A percentile compares a stretch with the other conserved stretches of the same genome.
phyloP scores from a whole-genome alignment of 2,888 invertebrate species.

The Acanthosoma haemorrhoidale region DNA sequence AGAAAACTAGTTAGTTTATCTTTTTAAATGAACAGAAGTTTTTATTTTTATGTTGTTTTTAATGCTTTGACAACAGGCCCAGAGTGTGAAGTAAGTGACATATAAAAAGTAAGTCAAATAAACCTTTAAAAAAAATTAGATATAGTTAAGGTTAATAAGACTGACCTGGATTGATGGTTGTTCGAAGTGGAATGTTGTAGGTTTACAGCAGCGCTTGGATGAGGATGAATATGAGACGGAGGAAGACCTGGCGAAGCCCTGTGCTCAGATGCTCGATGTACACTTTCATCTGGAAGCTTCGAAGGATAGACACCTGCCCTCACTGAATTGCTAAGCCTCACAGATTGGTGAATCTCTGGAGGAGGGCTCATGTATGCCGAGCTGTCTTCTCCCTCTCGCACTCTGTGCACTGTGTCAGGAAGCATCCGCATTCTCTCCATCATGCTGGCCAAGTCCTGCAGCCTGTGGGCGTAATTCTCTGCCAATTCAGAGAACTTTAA shows the following conservation, averaged over 20 bases:
- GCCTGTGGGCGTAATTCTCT: constrained; percentile 9
- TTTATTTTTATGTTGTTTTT: too few relatives aligned
- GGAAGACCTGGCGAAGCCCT: not conserved
- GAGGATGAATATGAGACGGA: constrained; percentile 16
- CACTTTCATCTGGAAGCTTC: not conserved
- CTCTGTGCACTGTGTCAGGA: not conserved
- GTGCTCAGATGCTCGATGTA: not conserved
- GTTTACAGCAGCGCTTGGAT: not conserved
- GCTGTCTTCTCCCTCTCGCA: not conserved
- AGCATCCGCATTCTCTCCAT: constrained; percentile 13
- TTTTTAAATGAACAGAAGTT: too few relatives aligned
- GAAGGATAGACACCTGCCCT: not conserved
- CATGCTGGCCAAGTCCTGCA: constrained; percentile 25
- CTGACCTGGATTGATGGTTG: not conserved
- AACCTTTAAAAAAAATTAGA: too few relatives aligned
- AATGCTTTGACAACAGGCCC: too few relatives aligned
- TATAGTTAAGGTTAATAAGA: not conserved
- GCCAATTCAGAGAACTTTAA: constrained; percentile 37
- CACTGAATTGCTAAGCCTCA: constrained; percentile 3
- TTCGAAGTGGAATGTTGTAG: not conserved
- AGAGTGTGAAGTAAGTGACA: too few relatives aligned
- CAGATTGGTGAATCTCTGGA: not conserved
- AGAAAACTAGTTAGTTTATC: too few relatives aligned
- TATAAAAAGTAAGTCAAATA: too few relatives aligned
- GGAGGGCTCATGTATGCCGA: constrained; percentile 14